Evolutionary conservation across 2,797 vertebrate genomes (phyloP), one percentile per base, ranked within the genome.

Genomic region (Pantherophis alleghaniensis): DNA sequence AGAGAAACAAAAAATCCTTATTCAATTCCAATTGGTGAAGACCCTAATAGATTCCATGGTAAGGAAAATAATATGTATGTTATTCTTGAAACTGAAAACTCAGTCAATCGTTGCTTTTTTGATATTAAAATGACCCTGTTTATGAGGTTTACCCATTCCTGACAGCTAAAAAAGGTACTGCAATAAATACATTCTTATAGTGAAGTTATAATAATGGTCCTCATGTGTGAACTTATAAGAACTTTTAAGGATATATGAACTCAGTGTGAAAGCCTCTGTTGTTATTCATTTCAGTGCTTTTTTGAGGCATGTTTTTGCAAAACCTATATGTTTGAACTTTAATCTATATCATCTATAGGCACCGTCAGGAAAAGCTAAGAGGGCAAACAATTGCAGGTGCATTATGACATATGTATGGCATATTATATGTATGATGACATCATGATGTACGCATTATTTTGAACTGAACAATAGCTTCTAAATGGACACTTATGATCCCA

Each of bases 1-100:
- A 42, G 12, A 86, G 87, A 92, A 28, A 4, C 37, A 69, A 57
- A 94, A 91, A 93, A 90, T 61, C 94, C 3, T 61, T 12, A 4
- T 26, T 93, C 47, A 86, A 51, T 60, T 86, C 16, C 20, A 26
- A 12, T 55, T 16, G 93, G 91, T 94, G 90, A 90, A 56, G 63
- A 26, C 24, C 51, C 5, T 63, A 66, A 11, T 16, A 4, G 91
- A 42, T 4, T 4, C 37, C 61, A 42, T n/a, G 16, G 13, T 94
- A 88, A 87, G 69, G 89, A 92, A 91, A 95, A 94, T 59, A 66
- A 16, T 94, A 51, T 88, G 51, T 42, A 10, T 66, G 11, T 10
- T 61, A 91, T 89, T 93, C 88, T 93, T 94, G 91, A 63, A 88
- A 92, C 56, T 93, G 90, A 37, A 28, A 90, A 88, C 93, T 91